Base-by-base conservation (phyloP, 2,888 invertebrate genomes). In the Limenitis camilla region DNA sequence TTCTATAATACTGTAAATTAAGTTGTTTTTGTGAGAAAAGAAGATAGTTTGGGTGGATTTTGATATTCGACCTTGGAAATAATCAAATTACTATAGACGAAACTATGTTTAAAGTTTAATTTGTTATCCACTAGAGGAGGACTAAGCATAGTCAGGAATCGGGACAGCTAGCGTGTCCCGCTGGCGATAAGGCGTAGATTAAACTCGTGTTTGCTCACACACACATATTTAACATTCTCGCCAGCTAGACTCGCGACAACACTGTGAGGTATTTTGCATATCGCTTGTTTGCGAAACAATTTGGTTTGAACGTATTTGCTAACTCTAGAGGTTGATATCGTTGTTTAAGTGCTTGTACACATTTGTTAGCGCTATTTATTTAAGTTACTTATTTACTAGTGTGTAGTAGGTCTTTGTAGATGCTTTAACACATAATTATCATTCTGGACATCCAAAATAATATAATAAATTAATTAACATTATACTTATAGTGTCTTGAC, bases 161-260 rank as follows among this genome's bases (percentile, higher is more conserved):
- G 53, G 53, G 55, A 59, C 61, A 61, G 56, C 58, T 57, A 52
- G 63, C 61, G 63, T 66, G 64, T 59, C 61, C 64, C 62, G 64
- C 63, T 65, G 64, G 68, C 76, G 82, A 82, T 82, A 83, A 81
- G 78, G 80, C 76, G 74, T 71, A 84, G 84, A 85, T 84, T 84
- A 84, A 82, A 82, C 80, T 71, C 71, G 65, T 81, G 83, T 83
- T 82, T 81, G 72, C 81, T 68, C 76, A 76, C 81, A 76, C 77
- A 76, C 79, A 81, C 78, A 78, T 81, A 79, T 80, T 82, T 76
- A 78, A 76, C 81, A 78, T 81, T 78, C 81, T 67, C 74, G 65
- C 70, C 72, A 71, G 72, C 73, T 71, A 75, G 69, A 69, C 66
- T 69, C 71, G 78, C 76, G 78, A 78, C 81, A 77, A 70, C 65